A percentile compares a stretch with the other conserved stretches of the same genome.
These are phyloP conservation scores for Osedax frankpressi DNA, from an alignment of 2,888 invertebrate genomes.

Conservation along the genomic window DNA sequence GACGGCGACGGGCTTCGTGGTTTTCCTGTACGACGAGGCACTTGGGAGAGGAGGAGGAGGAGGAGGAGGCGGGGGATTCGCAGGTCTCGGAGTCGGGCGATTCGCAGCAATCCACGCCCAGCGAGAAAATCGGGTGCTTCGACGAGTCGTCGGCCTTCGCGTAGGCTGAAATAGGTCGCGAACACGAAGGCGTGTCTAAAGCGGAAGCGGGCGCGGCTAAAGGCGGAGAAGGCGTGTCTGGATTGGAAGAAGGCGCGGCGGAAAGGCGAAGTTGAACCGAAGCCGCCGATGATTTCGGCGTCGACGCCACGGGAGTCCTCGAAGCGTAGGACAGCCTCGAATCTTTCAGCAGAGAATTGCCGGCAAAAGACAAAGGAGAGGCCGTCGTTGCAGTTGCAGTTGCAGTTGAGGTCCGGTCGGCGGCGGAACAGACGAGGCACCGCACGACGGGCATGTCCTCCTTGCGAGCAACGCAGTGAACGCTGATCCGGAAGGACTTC, in stretches of 20 bases:
- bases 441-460: conserved; percentile 57
- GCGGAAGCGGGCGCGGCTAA: not conserved
- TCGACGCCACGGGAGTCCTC: not conserved
- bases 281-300: not conserved
- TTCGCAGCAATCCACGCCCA: not conserved
- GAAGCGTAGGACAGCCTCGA: not conserved
- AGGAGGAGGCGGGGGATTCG: not conserved
- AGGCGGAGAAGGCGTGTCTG: not conserved
- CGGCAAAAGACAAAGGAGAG: not conserved
- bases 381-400: conserved; percentile 13
- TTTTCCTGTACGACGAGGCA: not conserved
- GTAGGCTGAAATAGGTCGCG: no score
- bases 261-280: not conserved
- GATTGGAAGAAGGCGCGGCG: not conserved
- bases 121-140: not conserved
- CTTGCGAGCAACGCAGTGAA: conserved; percentile 58
- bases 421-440: not conserved
- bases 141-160: no score
- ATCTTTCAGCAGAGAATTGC: not conserved
- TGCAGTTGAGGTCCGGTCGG: conserved; percentile 14
- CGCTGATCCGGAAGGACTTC: conserved; percentile 52
- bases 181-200: not conserved
- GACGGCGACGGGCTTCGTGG: not conserved
- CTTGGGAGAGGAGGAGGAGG: not conserved
- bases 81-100: not conserved